Evolutionary conservation across 2,113 vertebrate species (phyloP), one percentile per base, ranked within the genome.

Genomic region (Plotosus lineatus): DNA sequence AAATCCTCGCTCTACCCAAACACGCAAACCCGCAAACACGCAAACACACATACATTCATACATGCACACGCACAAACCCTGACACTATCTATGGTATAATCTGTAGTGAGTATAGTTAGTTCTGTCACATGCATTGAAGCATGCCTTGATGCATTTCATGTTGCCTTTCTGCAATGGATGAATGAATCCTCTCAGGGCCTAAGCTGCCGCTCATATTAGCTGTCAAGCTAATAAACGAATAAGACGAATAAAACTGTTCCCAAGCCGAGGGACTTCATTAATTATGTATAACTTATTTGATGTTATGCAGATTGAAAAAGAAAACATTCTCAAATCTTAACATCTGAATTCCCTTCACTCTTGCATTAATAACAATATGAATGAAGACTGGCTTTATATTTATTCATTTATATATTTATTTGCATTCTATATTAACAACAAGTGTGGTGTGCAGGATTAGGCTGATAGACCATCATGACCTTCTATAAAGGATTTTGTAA

Each of bases 121-220:
- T 83, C 69, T 83, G 78, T 81, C 78, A 53, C 51, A 75, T 81
- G 66, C 69, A 78, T 11, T 75, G 82, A 81, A 66, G 78, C 84
- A 58, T 82, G 78, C 28, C 68, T 58, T 83, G 69, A 83, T 83
- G 78, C 82, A 75, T 86, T 86, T 83, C 75, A 58, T 81, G 81
- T 86, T 78, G 71, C 60, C 53, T 83, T 83, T 77, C 58, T 83
- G 80, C 74, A 46, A 86, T 46, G 77, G 81, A 75, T 85, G 84
- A 85, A 82, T 82, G 80, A 85, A 83, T 68, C 42, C 84, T 81
- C 81, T 74, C 78, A 60, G 81, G 78, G 74, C 81, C 82, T 55
- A 23, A 83, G 81, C 82, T 83, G 65, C 74, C 78, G 56, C 71
- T 83, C 71, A 61, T 82, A 85, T 81, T 80, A 83, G 74, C 81